Conservation (phyloP, 2,113 vertebrate species). For the Phoxinus phoxinus region DNA sequence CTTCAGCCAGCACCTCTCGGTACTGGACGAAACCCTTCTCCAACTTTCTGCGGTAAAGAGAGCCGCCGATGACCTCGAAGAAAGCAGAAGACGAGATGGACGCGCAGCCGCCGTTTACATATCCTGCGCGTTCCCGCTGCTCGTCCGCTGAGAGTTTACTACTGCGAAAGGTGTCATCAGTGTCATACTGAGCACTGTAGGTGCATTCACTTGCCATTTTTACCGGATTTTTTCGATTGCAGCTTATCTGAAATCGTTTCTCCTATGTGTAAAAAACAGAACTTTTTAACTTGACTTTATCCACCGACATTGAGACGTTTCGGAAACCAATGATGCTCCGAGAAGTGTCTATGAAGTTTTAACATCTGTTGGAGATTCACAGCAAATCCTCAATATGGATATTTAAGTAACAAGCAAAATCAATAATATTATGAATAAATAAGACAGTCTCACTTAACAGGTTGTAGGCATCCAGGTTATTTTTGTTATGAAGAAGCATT, state of each 20-base stretch:
- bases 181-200: conserved; percentile 57
- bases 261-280: neutral
- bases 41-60: conserved; percentile 80
- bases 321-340: conserved; percentile 7
- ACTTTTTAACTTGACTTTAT: conserved; percentile 8
- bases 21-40: conserved; percentile 79
- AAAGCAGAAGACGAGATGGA: conserved; percentile 65
- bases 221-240: conserved; percentile 50
- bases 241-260: conserved; percentile 11
- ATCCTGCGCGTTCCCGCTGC: conserved; percentile 44
- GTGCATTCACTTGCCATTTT: conserved; percentile 76
- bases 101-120: conserved; percentile 49
- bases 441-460: neutral
- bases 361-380: neutral
- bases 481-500: neutral
- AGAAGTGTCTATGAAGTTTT: neutral
- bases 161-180: conserved; percentile 60
- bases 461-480: neutral
- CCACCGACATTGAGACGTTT: neutral
- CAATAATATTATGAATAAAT: conserved; percentile 19
- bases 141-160: conserved; percentile 61
- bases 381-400: neutral
- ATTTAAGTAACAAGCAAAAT: neutral
- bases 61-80: conserved; percentile 77
- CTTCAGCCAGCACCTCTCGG: conserved; percentile 77